Conservation (phyloP, 2,113 vertebrate species). For the Hydrochoerus hydrochaeris region DNA sequence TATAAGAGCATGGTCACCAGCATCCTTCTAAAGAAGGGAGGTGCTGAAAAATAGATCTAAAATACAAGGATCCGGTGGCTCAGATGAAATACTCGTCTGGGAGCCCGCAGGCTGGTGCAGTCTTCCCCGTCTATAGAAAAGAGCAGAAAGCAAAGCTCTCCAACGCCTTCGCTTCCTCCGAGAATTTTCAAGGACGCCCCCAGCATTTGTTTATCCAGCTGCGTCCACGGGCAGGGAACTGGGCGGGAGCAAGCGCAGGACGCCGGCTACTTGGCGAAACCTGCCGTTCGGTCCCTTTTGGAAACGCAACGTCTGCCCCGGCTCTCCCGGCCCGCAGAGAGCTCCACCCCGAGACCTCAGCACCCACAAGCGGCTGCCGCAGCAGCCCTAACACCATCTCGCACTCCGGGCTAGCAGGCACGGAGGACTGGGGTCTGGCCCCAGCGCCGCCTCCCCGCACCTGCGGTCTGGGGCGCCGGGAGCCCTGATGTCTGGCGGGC, state of each 20-base stretch:
- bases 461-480: background rate
- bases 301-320: background rate
- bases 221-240: background rate
- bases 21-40: background rate
- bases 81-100: background rate
- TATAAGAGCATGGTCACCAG: background rate
- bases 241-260: background rate
- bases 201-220: constrained; percentile 16
- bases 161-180: background rate
- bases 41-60: background rate
- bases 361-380: constrained; percentile 47
- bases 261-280: background rate
- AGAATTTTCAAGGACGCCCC: constrained; percentile 56
- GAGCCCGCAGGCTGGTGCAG: background rate
- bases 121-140: background rate
- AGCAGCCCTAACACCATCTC: constrained; percentile 61
- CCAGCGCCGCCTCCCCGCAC: background rate
- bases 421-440: background rate
- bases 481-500: background rate
- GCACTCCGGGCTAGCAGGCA: background rate
- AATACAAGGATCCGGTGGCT: background rate
- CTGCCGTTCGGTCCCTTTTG: constrained; percentile 11
- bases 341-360: constrained; percentile 64
- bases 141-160: background rate
- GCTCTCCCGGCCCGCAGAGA: background rate